These are phyloP conservation scores for Podarcis lilfordi DNA, from an alignment of 2,797 vertebrate species.

Conservation along the genomic window DNA sequence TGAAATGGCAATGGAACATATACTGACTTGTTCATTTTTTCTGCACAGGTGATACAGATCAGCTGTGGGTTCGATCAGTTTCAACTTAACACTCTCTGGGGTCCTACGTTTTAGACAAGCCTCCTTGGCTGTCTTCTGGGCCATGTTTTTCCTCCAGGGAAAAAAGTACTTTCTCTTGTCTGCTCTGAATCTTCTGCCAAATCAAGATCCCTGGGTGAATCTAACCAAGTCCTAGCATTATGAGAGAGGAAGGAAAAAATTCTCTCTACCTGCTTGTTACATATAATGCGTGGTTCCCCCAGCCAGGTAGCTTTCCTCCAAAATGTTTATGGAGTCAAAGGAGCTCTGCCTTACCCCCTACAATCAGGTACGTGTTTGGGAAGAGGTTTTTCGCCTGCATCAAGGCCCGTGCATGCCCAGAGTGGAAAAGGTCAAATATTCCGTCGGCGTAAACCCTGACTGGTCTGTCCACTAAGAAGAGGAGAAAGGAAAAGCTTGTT, in stretches of 20 bases:
- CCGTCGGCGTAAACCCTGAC: slow-evolving; percentile 97
- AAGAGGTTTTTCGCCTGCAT: slow-evolving; percentile 99
- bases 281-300: fast-evolving
- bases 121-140: too few relatives aligned
- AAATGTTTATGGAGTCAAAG: slow-evolving; percentile 38
- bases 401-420: slow-evolving; percentile 95
- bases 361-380: slow-evolving; percentile 97
- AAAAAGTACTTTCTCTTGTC: too few relatives aligned
- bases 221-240: not conserved
- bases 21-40: not conserved
- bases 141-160: not conserved
- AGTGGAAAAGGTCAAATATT: slow-evolving; percentile 98
- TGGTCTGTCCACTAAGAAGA: slow-evolving; percentile 85
- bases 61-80: not conserved
- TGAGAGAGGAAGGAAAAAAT: not conserved
- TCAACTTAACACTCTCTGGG: not conserved
- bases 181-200: too few relatives aligned
- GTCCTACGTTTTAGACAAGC: not conserved
- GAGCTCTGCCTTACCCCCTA: slow-evolving; percentile 86
- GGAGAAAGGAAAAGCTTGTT: slow-evolving; percentile 19
- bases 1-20: fast-evolving
- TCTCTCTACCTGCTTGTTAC: not conserved
- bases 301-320: not conserved
- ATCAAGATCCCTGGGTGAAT: not conserved
- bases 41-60: not conserved